Evolutionary conservation across 92 coral and sea anemone species (phyloP).

Genomic region (Diadumene lineata): DNA sequence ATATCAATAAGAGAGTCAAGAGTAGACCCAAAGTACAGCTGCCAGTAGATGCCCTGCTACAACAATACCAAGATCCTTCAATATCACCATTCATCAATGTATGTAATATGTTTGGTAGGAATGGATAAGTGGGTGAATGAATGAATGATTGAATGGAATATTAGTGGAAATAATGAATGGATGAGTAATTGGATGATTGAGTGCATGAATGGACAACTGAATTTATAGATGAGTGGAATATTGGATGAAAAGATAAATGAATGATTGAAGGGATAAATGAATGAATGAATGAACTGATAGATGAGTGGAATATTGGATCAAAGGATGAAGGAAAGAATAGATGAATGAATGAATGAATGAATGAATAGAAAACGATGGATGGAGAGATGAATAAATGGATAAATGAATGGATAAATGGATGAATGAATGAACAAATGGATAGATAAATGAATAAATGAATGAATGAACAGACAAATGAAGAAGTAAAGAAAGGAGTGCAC

Average conservation of each 20-base stretch:
- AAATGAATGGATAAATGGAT: background rate
- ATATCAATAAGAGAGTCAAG: conserved; percentile 84
- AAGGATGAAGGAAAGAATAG: background rate
- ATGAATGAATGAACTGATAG: background rate
- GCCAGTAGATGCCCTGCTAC: conserved; percentile 72
- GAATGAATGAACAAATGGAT: background rate
- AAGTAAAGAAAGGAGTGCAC: background rate
- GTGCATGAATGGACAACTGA: background rate
- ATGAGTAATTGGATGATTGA: background rate
- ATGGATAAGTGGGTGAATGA: background rate
- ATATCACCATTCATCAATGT: conserved; percentile 67
- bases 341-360: background rate
- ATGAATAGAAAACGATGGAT: background rate
- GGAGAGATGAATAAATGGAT: background rate
- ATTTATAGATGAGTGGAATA: background rate
- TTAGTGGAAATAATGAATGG: background rate
- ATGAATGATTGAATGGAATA: background rate
- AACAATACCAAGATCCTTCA: conserved; percentile 80
- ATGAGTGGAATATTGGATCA: background rate
- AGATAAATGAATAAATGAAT: background rate
- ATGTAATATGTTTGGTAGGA: conserved; percentile 21
- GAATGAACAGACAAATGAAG: background rate
- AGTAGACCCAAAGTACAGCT: conserved; percentile 87
- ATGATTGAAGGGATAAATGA: background rate
- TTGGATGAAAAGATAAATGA: background rate